Evolutionary conservation across 1,140 invertebrate species (phyloP).

Genomic region (Diachasmimorpha longicaudata): DNA sequence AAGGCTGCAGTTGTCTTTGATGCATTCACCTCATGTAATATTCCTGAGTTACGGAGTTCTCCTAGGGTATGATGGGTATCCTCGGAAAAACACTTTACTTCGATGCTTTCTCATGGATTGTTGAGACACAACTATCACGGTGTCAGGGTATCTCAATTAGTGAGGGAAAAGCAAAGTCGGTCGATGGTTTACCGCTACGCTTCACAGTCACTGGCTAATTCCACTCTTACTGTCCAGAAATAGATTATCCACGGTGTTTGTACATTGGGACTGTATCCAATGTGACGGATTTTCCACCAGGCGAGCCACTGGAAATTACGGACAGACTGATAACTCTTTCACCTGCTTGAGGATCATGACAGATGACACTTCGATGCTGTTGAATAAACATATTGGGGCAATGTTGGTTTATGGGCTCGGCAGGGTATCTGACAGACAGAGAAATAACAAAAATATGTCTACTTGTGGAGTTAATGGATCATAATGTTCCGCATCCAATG

Average conservation of each 20-base stretch:
- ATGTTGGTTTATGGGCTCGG: no score
- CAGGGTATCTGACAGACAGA: no score
- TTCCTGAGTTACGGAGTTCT: neutral
- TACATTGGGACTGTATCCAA: conserved; percentile 1
- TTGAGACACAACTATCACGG: neutral
- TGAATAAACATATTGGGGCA: no score
- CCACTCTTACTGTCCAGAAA: conserved; percentile 1
- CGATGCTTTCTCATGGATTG: neutral
- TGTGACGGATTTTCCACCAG: neutral
- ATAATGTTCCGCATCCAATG: no score
- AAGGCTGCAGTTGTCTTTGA: conserved; percentile 5
- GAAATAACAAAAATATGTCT: no score
- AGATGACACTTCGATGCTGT: no score
- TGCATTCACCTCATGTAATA: neutral
- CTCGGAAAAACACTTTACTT: neutral
- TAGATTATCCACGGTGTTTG: neutral
- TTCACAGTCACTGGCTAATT: neutral
- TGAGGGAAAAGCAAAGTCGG: neutral
- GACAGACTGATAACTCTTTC: neutral
- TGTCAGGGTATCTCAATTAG: conserved; percentile 1
- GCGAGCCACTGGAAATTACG: neutral
- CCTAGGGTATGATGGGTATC: neutral
- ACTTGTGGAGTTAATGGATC: no score
- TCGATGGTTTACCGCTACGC: conserved; percentile 5
- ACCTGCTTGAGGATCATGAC: neutral